phyloP scores from a whole-genome alignment of 2,797 vertebrate species.

The Anniella stebbinsi region DNA sequence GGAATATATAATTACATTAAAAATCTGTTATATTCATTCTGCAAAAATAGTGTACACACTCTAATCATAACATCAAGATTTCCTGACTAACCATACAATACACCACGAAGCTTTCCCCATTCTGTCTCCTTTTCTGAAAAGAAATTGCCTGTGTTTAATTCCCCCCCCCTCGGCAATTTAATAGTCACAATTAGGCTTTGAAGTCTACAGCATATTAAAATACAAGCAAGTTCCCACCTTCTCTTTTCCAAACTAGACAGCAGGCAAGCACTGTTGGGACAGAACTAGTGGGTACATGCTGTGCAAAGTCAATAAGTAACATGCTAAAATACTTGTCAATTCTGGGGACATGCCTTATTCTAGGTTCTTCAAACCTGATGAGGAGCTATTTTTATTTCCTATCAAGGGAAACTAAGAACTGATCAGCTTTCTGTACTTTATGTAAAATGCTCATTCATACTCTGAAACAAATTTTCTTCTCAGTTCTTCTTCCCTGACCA shows the following conservation, averaged over 20 bases:
- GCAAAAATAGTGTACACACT: slow-evolving; percentile 21
- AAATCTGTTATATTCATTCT: background rate
- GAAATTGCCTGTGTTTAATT: slow-evolving; percentile 44
- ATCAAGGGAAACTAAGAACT: slow-evolving; percentile 63
- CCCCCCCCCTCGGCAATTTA: slow-evolving; percentile 35
- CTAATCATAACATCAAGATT: background rate
- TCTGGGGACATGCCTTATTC: slow-evolving; percentile 61
- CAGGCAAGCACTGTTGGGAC: slow-evolving; percentile 53
- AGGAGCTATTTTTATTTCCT: slow-evolving; percentile 59
- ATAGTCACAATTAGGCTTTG: slow-evolving; percentile 61
- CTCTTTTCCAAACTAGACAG: slow-evolving; percentile 50
- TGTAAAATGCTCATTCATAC: slow-evolving; percentile 37
- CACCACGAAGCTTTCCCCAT: background rate
- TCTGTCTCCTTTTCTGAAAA: slow-evolving; percentile 12
- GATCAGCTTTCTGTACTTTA: slow-evolving; percentile 57
- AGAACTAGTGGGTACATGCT: slow-evolving; percentile 68
- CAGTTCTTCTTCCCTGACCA: background rate
- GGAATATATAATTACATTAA: background rate
- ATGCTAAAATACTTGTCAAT: slow-evolving; percentile 58
- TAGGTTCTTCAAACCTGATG: slow-evolving; percentile 61
- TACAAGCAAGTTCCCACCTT: slow-evolving; percentile 55
- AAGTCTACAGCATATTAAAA: slow-evolving; percentile 60
- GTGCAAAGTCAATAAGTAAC: slow-evolving; percentile 72
- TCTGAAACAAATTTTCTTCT: slow-evolving; percentile 21
- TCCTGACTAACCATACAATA: slow-evolving; percentile 39